Percentiles rank a stretch among this genome's conserved stretches.
Evolutionary conservation across 1,140 invertebrate species (phyloP).

Genomic region (Helicorthomorpha holstii): DNA sequence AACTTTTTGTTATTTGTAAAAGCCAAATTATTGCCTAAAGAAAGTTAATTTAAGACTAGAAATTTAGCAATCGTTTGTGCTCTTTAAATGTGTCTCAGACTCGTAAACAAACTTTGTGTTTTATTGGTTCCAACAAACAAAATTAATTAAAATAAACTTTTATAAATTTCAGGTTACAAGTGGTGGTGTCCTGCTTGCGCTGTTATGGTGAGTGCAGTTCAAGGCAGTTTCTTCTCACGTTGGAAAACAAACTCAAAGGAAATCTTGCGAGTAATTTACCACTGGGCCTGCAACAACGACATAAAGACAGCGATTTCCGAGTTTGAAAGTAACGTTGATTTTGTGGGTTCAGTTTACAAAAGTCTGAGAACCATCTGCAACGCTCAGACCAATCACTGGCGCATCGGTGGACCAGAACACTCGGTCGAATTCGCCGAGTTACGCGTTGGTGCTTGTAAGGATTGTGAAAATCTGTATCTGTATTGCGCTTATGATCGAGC

Average conservation of each 20-base stretch:
- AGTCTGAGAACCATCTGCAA: neutral
- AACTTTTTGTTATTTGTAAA: too few relatives aligned
- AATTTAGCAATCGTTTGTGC: too few relatives aligned
- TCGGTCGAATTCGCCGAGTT: conserved; percentile 1
- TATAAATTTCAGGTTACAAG: conserved; percentile 6
- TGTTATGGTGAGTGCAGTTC: neutral
- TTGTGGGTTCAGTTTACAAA: conserved; percentile 4
- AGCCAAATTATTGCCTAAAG: too few relatives aligned
- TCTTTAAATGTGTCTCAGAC: too few relatives aligned
- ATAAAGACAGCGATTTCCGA: conserved; percentile 1
- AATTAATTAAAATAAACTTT: too few relatives aligned
- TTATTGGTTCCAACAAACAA: too few relatives aligned
- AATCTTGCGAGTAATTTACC: conserved; percentile 2
- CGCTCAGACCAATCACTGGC: neutral
- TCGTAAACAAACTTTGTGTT: too few relatives aligned
- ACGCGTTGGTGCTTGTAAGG: neutral
- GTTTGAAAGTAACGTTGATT: neutral
- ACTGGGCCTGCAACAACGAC: conserved; percentile 6
- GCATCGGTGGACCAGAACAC: neutral
- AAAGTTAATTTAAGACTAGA: too few relatives aligned
- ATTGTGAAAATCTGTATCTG: neutral
- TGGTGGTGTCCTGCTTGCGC: conserved; percentile 6
- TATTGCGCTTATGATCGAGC: conserved; percentile 2
- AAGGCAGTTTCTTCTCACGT: conserved; percentile 6
- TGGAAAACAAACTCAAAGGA: neutral